Conservation (phyloP, 2,888 invertebrate genomes). For the Lacanobia oleracea region DNA sequence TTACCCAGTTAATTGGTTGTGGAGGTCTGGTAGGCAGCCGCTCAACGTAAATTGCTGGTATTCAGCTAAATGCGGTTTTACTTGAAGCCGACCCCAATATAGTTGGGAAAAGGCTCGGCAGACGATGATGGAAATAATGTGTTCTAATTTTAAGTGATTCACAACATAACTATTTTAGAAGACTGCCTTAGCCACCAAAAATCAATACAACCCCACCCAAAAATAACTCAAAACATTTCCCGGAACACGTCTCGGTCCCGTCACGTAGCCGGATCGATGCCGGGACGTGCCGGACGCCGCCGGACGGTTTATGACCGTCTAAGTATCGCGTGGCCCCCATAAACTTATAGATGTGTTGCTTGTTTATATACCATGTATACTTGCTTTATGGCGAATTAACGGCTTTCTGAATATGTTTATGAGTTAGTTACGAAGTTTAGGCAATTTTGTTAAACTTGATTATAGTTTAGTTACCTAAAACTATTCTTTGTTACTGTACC, state of each 20-base stretch:
- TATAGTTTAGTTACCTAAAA: too few species aligned
- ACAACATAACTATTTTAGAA: conserved; percentile 1
- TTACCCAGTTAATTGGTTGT: too few species aligned
- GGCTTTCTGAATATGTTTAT: conserved; percentile 44
- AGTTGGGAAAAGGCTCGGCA: too few species aligned
- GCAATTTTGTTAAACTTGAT: too few species aligned
- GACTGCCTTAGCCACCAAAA: conserved; percentile 4
- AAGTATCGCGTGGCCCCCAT: conserved; percentile 58
- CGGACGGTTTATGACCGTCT: conserved; percentile 63
- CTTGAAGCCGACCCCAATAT: too few species aligned
- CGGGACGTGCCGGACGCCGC: conserved; percentile 66
- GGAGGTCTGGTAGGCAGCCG: too few species aligned
- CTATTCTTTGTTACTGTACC: too few species aligned
- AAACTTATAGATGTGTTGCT: conserved; percentile 50
- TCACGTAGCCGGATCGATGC: conserved; percentile 66
- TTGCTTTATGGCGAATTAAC: conserved; percentile 49
- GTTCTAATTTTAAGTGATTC: background rate
- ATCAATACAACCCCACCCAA: conserved; percentile 13
- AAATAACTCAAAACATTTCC: conserved; percentile 37
- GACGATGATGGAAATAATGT: too few species aligned
- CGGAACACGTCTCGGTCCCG: conserved; percentile 59
- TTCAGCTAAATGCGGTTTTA: too few species aligned
- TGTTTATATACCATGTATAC: conserved; percentile 58
- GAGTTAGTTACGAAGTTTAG: background rate
- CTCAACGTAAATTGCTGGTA: too few species aligned